phyloP scores from a whole-genome alignment of 1,140 invertebrate species.

The Drosophila kanapiae region DNA sequence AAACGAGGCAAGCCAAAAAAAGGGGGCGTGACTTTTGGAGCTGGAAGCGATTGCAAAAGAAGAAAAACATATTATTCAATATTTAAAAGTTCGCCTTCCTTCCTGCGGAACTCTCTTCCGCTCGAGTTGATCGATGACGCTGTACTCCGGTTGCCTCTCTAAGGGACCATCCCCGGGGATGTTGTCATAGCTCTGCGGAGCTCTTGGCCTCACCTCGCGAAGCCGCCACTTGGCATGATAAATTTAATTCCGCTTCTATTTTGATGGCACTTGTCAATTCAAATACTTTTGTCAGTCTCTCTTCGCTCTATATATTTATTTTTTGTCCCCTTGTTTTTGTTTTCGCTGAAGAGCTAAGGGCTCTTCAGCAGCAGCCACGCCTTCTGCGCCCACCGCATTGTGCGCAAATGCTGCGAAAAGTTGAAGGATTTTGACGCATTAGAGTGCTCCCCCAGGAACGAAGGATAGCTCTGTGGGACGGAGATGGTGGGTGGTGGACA shows the following conservation, averaged over 20 bases:
- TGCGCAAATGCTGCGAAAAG: constrained; percentile 76
- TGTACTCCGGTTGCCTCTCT: constrained; percentile 8
- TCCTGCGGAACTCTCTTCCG: constrained; percentile 52
- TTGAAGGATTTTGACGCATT: constrained; percentile 83
- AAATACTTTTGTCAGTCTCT: constrained; percentile 78
- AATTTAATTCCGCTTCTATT: constrained; percentile 84
- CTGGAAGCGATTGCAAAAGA: background rate
- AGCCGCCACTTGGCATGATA: constrained; percentile 76
- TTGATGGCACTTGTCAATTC: constrained; percentile 83
- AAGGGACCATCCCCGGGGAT: constrained; percentile 39
- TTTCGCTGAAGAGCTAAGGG: constrained; percentile 56
- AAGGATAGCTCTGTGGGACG: background rate
- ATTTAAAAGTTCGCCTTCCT: constrained; percentile 66
- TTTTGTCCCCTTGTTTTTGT: constrained; percentile 49
- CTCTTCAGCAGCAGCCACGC: constrained; percentile 58
- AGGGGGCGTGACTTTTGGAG: constrained; percentile 15
- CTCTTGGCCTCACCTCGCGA: constrained; percentile 24
- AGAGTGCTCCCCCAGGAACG: constrained; percentile 42
- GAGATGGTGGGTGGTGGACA: constrained; percentile 35
- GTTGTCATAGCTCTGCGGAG: constrained; percentile 24
- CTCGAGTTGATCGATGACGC: constrained; percentile 72
- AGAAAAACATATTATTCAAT: constrained; percentile 72
- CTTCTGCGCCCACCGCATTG: constrained; percentile 40
- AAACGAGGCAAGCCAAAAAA: constrained; percentile 29
- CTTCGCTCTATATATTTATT: constrained; percentile 31